phyloP scores from a whole-genome alignment of 37 sponge, comb jelly and placozoan species.

The Spongilla lacustris region DNA sequence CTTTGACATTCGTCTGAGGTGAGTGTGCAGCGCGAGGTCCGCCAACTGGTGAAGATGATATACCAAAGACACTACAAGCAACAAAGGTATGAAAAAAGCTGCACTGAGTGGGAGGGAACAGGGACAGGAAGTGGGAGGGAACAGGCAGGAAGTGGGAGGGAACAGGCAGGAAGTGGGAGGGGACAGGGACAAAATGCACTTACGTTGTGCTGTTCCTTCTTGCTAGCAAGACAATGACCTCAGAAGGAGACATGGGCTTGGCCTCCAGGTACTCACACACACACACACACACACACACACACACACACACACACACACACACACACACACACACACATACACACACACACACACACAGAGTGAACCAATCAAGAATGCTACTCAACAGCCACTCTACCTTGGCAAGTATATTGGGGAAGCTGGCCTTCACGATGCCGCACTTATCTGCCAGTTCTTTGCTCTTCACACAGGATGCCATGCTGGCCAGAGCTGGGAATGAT shows the following conservation, averaged over 20 bases:
- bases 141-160: neutral
- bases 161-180: neutral
- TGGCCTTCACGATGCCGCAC: neutral
- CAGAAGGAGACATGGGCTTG: constrained; percentile 3
- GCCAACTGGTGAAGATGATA: neutral
- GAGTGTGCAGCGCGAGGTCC: neutral
- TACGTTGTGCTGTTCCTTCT: neutral
- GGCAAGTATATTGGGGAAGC: constrained; percentile 11
- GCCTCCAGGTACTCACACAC: constrained; percentile 14
- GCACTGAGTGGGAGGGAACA: neutral
- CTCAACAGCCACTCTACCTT: constrained; percentile 8
- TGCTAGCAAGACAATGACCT: constrained; percentile 21
- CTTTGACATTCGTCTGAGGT: too few relatives aligned
- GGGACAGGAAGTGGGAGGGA: neutral
- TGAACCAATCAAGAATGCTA: too few relatives aligned
- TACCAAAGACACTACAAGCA: neutral
- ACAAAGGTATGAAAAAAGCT: neutral
- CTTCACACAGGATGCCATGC: neutral
- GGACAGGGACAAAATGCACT: neutral
- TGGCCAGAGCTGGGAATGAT: constrained; percentile 8
- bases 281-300: too few relatives aligned
- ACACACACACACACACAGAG: too few relatives aligned
- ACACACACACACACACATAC: too few relatives aligned
- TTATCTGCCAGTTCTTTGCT: constrained; percentile 13
- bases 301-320: too few relatives aligned